phyloP scores from a whole-genome alignment of 2,797 vertebrate genomes.

The Protosalanx chinensis region DNA sequence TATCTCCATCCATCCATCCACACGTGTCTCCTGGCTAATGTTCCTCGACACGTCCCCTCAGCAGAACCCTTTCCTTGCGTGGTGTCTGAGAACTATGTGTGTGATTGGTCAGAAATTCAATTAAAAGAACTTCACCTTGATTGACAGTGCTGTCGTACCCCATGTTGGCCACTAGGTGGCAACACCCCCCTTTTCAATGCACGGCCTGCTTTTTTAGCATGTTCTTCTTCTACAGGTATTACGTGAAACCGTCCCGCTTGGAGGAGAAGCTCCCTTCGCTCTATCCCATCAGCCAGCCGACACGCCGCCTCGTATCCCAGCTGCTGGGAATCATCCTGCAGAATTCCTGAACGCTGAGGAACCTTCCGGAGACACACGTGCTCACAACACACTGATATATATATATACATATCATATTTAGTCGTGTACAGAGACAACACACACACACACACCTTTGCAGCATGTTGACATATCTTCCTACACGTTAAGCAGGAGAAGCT shows the following conservation, averaged over 20 bases:
- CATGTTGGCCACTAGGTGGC: not conserved
- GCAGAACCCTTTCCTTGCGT: too few species aligned
- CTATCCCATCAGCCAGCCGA: conserved; percentile 70
- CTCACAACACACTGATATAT: not conserved
- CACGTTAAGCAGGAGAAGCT: not conserved
- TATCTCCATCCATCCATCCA: not conserved
- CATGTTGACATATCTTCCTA: not conserved
- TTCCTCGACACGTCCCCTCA: too few species aligned
- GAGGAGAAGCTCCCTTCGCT: conserved; percentile 66
- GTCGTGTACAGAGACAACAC: not conserved
- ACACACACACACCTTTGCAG: conserved; percentile 1
- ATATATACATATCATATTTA: not conserved
- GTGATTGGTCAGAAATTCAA: too few species aligned
- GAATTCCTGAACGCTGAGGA: conserved; percentile 17
- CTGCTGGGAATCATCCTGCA: conserved; percentile 59
- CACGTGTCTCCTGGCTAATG: too few species aligned
- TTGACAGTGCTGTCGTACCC: too few species aligned
- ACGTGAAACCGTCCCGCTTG: conserved; percentile 60
- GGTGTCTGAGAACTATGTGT: too few species aligned
- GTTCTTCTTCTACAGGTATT: conserved; percentile 64
- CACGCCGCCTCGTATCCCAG: conserved; percentile 59
- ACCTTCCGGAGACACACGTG: not conserved
- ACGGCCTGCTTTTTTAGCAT: not conserved
- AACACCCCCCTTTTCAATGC: not conserved
- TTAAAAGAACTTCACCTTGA: too few species aligned